A percentile compares a stretch with the other conserved stretches of the same genome.
These are phyloP conservation scores for Melanchra persicariae DNA, from an alignment of 2,888 invertebrate species.

Conservation along the genomic window DNA sequence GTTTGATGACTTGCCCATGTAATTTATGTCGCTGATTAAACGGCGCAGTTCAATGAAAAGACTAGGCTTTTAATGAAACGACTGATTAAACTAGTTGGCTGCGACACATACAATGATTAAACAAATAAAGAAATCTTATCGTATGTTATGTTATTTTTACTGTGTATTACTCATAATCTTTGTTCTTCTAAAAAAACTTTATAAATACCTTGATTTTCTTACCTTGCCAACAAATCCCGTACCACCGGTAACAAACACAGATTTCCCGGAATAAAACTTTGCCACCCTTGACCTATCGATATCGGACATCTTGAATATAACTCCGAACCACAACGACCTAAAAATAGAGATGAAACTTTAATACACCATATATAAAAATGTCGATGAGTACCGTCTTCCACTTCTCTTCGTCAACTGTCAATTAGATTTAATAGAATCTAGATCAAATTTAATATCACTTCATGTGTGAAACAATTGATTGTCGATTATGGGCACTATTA, in stretches of 20 bases:
- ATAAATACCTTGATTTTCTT: constrained; percentile 17
- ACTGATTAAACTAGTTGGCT: too few species aligned
- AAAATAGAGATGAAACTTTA: background rate
- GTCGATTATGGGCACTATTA: too few species aligned
- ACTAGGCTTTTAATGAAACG: too few species aligned
- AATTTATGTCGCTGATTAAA: too few species aligned
- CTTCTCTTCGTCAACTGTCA: background rate
- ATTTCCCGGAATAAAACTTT: constrained; percentile 69
- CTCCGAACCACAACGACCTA: background rate
- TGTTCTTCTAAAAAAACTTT: too few species aligned
- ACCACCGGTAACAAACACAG: constrained; percentile 71
- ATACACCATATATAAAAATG: background rate
- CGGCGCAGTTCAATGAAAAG: too few species aligned
- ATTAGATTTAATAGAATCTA: background rate
- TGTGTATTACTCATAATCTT: too few species aligned
- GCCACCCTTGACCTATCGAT: constrained; percentile 43
- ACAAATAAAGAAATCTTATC: too few species aligned
- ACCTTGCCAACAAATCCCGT: constrained; percentile 75
- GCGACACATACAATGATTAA: too few species aligned
- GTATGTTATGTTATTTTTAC: too few species aligned
- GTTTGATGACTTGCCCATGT: too few species aligned
- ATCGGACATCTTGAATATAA: constrained; percentile 37
- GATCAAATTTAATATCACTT: constrained; percentile 2
- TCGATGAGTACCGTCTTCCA: background rate
- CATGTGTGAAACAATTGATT: constrained; percentile 1